These are phyloP conservation scores for Leucophenga montana DNA, from an alignment of 2,888 invertebrate species.

Conservation along the genomic window DNA sequence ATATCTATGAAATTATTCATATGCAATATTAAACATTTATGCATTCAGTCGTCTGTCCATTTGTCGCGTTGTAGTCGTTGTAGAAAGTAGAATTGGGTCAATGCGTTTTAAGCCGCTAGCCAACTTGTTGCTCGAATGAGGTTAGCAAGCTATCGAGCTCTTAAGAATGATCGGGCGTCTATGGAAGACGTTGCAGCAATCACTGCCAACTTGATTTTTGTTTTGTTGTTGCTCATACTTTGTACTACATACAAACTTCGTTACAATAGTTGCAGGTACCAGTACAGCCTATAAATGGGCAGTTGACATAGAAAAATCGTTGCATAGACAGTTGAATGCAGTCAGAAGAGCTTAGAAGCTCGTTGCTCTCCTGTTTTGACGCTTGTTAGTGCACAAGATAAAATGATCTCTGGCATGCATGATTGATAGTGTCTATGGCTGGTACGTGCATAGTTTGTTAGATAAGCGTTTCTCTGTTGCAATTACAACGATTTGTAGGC, in stretches of 20 bases:
- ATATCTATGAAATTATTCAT: not conserved
- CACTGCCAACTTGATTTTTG: too few relatives aligned
- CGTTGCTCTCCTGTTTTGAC: not conserved
- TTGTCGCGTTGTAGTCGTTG: not conserved
- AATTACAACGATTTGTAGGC: too few relatives aligned
- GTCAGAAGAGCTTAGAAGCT: not conserved
- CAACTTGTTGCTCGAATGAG: constrained; percentile 38
- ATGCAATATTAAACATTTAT: not conserved
- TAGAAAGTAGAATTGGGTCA: constrained; percentile 57
- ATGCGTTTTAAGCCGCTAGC: constrained; percentile 33
- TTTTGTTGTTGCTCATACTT: not conserved
- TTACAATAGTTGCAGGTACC: not conserved
- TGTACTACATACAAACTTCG: too few relatives aligned
- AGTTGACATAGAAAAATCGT: constrained; percentile 17
- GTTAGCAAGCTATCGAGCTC: constrained; percentile 18
- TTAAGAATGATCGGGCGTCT: too few relatives aligned
- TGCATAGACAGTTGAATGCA: not conserved
- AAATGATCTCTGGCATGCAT: constrained; percentile 13
- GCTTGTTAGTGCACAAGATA: constrained; percentile 12
- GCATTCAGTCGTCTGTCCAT: not conserved
- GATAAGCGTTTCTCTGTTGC: not conserved
- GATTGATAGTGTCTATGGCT: constrained; percentile 3
- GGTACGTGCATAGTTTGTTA: not conserved
- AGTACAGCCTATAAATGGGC: constrained; percentile 13
- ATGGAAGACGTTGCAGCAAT: too few relatives aligned